Percentiles rank a stretch among this genome's conserved stretches.
These are phyloP conservation scores for Periophthalmodon schlosseri DNA, from an alignment of 2,113 vertebrate species.

Conservation along the genomic window DNA sequence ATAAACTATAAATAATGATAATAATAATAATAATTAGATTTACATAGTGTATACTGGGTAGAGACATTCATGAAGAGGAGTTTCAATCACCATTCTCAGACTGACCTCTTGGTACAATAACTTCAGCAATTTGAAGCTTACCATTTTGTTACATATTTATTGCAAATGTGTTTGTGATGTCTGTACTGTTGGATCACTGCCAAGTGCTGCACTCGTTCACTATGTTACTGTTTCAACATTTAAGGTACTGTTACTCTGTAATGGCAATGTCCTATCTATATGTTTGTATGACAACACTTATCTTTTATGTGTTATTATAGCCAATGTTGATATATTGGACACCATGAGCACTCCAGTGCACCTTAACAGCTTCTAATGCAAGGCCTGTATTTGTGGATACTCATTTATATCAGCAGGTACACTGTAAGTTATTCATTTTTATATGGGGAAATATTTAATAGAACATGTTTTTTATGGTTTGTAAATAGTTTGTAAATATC, in stretches of 20 bases:
- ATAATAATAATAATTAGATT: not conserved
- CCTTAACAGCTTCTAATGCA: slow-evolving; percentile 72
- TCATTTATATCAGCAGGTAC: slow-evolving; percentile 53
- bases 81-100: not conserved
- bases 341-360: slow-evolving; percentile 64
- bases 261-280: not conserved
- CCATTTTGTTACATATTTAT: not conserved
- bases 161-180: not conserved
- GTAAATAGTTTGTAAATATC: slow-evolving; percentile 54
- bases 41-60: not conserved
- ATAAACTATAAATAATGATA: not conserved
- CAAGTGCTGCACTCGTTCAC: not conserved
- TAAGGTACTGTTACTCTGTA: slow-evolving; percentile 3
- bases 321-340: slow-evolving; percentile 36
- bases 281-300: slow-evolving; percentile 15
- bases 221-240: slow-evolving; percentile 2
- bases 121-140: slow-evolving; percentile 22
- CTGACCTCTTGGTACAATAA: not conserved
- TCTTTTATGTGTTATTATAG: slow-evolving; percentile 22
- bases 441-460: slow-evolving; percentile 66
- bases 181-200: not conserved
- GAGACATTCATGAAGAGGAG: not conserved
- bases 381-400: slow-evolving; percentile 63
- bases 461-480: slow-evolving; percentile 54
- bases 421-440: slow-evolving; percentile 75